Evolutionary conservation across 2,113 vertebrate species (phyloP), one percentile per base, ranked within the genome.

Genomic region (Chaetodon trifascialis): DNA sequence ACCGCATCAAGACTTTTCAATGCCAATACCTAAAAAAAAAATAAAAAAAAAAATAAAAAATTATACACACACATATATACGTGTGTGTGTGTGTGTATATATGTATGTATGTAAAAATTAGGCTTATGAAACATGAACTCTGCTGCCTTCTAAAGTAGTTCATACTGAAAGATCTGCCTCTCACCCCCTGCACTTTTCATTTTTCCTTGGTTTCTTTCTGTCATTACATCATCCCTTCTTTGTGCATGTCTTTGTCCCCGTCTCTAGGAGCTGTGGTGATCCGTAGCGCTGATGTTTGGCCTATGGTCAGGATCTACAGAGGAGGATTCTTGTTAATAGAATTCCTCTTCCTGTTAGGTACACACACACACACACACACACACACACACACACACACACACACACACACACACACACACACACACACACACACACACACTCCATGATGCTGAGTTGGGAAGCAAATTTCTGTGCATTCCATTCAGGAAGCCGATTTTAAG

Each of bases 261-360:
- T 70, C 83, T 85, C 74, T 70, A 99, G 98, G 96, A 92, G 94
- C 96, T 84, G 96, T 95, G 94, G 92, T 94, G 90, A 94, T 95
- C 90, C 49, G 85, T 3, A 73, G 85, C 75, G 82, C 74, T 87
- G 91, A 95, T 46, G 94, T 98, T 84, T 99, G 98, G 98, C 97
- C 98, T 16, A 95, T 99, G 93, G 95, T 99, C 94, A 95, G 98
- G 84, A 98, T 99, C 94, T 99, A 99, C 96, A 96, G 98, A 76
- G 98, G 98, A 91, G 98, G 98, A 85, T 99, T 99, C 95, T 96
- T 99, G 88, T 94, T 99, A 82, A 97, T 99, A 91, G 97, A 99
- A 94, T 99, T 99, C 94, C 97, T 99, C 90, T 99, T 99, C 95
- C 96, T 99, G 69, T 94, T 99, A 93, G 98, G 92, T 93, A 91